Percentiles rank a stretch among this genome's conserved stretches.
These are phyloP conservation scores for Chromobotia macracanthus DNA, from an alignment of 2,797 vertebrate genomes.

Conservation along the genomic window DNA sequence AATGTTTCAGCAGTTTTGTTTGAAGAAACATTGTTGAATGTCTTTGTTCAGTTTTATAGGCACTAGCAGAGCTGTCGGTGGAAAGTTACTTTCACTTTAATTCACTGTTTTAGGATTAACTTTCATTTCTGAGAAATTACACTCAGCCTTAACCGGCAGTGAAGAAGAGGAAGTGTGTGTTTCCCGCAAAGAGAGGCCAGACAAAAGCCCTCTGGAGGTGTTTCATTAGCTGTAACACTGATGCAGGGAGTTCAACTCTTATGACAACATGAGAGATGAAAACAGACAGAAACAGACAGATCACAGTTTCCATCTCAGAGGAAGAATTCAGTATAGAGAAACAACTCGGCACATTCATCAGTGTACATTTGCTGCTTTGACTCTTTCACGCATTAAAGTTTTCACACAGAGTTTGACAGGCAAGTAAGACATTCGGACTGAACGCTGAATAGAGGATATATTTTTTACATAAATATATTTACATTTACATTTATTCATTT, in stretches of 20 bases:
- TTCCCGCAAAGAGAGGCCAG: conserved; percentile 14
- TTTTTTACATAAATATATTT: no score
- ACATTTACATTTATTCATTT: no score
- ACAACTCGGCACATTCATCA: no score
- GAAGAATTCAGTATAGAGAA: no score
- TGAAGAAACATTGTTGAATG: no score
- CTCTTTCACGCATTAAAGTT: no score
- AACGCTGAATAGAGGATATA: no score
- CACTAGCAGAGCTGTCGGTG: neutral
- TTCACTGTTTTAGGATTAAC: neutral
- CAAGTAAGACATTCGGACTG: no score
- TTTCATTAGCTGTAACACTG: neutral
- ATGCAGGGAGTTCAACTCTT: neutral
- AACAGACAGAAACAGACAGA: neutral
- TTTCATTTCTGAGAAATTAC: conserved; percentile 27
- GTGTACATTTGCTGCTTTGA: no score
- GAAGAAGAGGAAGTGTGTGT: conserved; percentile 4
- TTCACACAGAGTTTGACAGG: no score
- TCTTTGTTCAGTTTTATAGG: neutral
- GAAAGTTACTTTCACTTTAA: conserved; percentile 18
- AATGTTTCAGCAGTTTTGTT: neutral
- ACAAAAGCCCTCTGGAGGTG: neutral
- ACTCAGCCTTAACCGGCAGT: conserved; percentile 14
- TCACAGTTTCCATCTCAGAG: no score
- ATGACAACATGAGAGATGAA: neutral